Evolutionary conservation across 2,888 invertebrate genomes (phyloP), one percentile per base, ranked within the genome.

Genomic region (Arrhopalites spinosus): DNA sequence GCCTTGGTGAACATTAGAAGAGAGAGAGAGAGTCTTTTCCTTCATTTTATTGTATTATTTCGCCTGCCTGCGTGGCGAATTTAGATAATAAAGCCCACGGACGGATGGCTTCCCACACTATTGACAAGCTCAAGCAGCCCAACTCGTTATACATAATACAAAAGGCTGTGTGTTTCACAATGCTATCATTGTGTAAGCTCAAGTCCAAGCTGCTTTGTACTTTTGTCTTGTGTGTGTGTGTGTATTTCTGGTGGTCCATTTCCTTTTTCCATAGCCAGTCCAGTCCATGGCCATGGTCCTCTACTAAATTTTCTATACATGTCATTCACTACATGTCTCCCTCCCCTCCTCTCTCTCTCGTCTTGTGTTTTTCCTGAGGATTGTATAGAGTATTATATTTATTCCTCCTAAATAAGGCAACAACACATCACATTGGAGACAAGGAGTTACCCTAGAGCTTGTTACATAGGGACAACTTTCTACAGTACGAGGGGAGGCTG

Each of bases 31-130:
- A 56, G 20, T 30, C 47, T 59, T 61, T 53, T 43, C 59, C 61
- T 61, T 71, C 45, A 61, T 71, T 61, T 71, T 71, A 71, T 71
- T 71, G 61, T 71, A 43, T 71, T 71, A 71, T 71, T 71, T 71
- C 71, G 61, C n/a, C n/a, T n/a, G n/a, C 45, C 61, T 59, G 61
- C 45, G 59, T 71, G 43, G 71, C 61, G 61, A 71, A 71, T 71
- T 71, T 61, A 71, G 71, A 71, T 71, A 61, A 71, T n/a, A n/a
- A n/a, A n/a, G n/a, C n/a, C n/a, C n/a, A 61, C 59, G 20, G 17
- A 71, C 61, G 61, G 61, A 71, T 69, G 71, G 23, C 59, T 61
- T 59, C 17, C 71, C 45, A 59, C 25, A 53, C 53, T 69, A 69
- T 69, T 69, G 69, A 69, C 69, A 69, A 69, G 53, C 47, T 69